Evolutionary conservation across 2,797 vertebrate genomes (phyloP).

Genomic region (Myotis findleyi): DNA sequence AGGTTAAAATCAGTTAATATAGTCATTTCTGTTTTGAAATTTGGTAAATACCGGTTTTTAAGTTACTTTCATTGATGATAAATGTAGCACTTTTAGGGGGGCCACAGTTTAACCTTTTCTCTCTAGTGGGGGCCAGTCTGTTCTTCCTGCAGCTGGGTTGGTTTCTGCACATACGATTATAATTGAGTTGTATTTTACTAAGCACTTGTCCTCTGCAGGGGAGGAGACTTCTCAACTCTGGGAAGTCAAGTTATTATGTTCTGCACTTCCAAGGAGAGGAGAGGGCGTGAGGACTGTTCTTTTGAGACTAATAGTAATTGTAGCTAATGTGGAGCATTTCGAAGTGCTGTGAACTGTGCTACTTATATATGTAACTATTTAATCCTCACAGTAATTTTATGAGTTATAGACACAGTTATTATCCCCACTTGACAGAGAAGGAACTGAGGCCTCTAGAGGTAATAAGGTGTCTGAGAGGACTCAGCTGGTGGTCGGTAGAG

Average conservation of each 20-base stretch:
- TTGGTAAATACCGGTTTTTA: neutral
- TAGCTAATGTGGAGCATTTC: neutral
- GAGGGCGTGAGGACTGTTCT: neutral
- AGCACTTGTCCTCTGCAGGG: neutral
- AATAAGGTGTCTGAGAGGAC: neutral
- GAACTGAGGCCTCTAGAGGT: neutral
- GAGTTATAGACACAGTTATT: neutral
- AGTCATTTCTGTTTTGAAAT: slow-evolving; percentile 13
- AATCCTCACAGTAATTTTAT: neutral
- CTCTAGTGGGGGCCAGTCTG: neutral
- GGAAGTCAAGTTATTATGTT: neutral
- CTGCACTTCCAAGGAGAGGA: fast-evolving
- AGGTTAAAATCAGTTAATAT: neutral
- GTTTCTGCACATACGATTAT: neutral
- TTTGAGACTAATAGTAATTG: neutral
- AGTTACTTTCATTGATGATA: slow-evolving; percentile 9
- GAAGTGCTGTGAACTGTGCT: neutral
- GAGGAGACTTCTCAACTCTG: neutral
- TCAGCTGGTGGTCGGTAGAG: neutral
- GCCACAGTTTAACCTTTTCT: neutral
- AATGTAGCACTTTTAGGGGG: neutral
- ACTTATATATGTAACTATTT: neutral
- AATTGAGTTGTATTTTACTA: neutral
- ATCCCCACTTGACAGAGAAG: neutral
- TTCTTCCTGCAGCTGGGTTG: neutral